Evolutionary conservation across 2,113 vertebrate species (phyloP).

Genomic region (Oreochromis aureus): DNA sequence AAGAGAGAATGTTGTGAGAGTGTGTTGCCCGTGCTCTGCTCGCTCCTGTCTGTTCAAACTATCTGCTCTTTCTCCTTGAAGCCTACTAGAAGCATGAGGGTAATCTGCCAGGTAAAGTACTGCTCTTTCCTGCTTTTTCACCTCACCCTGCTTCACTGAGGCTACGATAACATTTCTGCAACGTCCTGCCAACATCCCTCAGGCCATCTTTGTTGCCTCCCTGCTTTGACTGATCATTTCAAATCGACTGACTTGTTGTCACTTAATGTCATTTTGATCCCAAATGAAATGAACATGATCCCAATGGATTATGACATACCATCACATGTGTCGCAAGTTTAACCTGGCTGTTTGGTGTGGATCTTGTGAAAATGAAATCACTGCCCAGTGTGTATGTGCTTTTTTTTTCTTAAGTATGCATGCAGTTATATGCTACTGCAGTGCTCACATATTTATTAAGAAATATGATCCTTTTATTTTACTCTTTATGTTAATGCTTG

Average conservation of each 20-base stretch:
- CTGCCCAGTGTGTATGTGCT: constrained; percentile 43
- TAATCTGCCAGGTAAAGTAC: constrained; percentile 99
- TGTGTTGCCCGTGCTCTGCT: constrained; percentile 64
- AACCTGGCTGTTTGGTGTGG: constrained; percentile 44
- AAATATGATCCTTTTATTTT: constrained; percentile 30
- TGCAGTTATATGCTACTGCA: constrained; percentile 10
- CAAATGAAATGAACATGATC: constrained; percentile 12
- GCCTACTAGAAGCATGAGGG: constrained; percentile 99
- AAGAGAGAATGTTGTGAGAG: background rate
- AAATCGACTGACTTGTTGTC: constrained; percentile 17
- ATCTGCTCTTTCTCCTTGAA: constrained; percentile 93
- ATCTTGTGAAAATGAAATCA: constrained; percentile 64
- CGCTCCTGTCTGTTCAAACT: constrained; percentile 86
- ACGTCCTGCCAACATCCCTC: constrained; percentile 50
- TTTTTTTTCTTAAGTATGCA: constrained; percentile 34
- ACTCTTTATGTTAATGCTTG: background rate
- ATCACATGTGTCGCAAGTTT: background rate
- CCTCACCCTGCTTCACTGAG: constrained; percentile 62
- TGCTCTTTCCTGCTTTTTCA: constrained; percentile 78
- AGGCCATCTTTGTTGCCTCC: background rate
- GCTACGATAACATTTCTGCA: constrained; percentile 65
- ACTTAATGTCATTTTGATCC: background rate
- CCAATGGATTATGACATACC: background rate
- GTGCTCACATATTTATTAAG: constrained; percentile 39
- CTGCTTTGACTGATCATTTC: constrained; percentile 31